Evolutionary conservation across 1,140 invertebrate species (phyloP).

Genomic region (Drosophila aff.): DNA sequence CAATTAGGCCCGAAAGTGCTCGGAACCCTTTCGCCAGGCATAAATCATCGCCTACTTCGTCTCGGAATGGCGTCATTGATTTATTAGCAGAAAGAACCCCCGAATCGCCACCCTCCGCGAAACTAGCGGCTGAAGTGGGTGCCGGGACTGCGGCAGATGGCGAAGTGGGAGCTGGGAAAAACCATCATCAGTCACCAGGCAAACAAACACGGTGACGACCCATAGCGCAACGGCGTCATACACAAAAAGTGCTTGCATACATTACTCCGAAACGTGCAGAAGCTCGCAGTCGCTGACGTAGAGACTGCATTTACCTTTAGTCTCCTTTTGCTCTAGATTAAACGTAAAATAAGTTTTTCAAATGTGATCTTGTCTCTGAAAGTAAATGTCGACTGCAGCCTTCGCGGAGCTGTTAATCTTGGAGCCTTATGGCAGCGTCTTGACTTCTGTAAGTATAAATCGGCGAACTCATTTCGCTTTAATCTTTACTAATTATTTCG

Average conservation of each 20-base stretch:
- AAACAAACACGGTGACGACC: slow-evolving; percentile 61
- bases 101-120: slow-evolving; percentile 4
- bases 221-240: slow-evolving; percentile 37
- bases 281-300: slow-evolving; percentile 17
- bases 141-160: slow-evolving; percentile 4
- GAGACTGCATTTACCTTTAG: slow-evolving; percentile 47
- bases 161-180: slow-evolving; percentile 11
- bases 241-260: slow-evolving; percentile 62
- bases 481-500: no score
- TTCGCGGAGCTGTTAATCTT: no score
- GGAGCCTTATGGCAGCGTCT: no score
- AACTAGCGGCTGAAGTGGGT: slow-evolving; percentile 2
- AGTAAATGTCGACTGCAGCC: no score
- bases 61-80: slow-evolving; percentile 54
- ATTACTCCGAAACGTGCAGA: slow-evolving; percentile 40
- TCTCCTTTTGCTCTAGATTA: no score
- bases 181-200: slow-evolving; percentile 74
- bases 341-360: no score
- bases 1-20: not conserved
- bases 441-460: no score
- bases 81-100: slow-evolving; percentile 50
- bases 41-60: slow-evolving; percentile 59
- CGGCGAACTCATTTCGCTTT: no score
- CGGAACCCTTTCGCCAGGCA: slow-evolving; percentile 21
- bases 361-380: no score